phyloP scores from a whole-genome alignment of 2,113 vertebrate genomes.

The Callaeas wilsoni region DNA sequence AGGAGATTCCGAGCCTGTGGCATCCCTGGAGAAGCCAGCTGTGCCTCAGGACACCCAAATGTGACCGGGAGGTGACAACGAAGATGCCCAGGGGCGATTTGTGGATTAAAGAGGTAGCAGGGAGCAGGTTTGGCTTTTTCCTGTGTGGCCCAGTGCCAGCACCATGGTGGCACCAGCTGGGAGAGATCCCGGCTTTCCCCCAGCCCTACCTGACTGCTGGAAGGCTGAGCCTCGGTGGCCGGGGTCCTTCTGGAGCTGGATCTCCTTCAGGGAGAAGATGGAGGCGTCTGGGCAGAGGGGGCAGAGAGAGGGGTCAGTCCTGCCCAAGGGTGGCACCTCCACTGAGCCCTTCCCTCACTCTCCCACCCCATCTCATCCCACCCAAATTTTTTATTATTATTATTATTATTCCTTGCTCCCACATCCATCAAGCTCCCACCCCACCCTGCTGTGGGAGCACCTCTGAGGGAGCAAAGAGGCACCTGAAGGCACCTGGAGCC shows the following conservation, averaged over 20 bases:
- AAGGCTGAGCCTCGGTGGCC: conserved; percentile 86
- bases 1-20: accelerated
- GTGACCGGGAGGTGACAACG: accelerated
- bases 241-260: conserved; percentile 93
- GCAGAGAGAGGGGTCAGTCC: neutral
- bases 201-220: conserved; percentile 83
- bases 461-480: neutral
- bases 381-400: neutral
- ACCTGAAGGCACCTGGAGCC: accelerated
- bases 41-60: neutral
- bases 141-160: neutral
- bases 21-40: neutral
- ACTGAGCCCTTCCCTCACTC: accelerated
- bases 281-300: conserved; percentile 75
- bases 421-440: neutral
- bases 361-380: neutral
- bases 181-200: neutral
- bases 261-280: conserved; percentile 90
- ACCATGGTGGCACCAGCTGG: accelerated
- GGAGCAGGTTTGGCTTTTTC: neutral
- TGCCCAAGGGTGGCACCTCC: neutral
- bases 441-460: neutral
- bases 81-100: neutral
- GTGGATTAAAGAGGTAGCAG: neutral
- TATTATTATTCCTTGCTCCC: neutral